A percentile compares a stretch with the other conserved stretches of the same genome.
These are phyloP conservation scores for Festucalex cinctus DNA, from an alignment of 2,113 vertebrate genomes.

Conservation along the genomic window DNA sequence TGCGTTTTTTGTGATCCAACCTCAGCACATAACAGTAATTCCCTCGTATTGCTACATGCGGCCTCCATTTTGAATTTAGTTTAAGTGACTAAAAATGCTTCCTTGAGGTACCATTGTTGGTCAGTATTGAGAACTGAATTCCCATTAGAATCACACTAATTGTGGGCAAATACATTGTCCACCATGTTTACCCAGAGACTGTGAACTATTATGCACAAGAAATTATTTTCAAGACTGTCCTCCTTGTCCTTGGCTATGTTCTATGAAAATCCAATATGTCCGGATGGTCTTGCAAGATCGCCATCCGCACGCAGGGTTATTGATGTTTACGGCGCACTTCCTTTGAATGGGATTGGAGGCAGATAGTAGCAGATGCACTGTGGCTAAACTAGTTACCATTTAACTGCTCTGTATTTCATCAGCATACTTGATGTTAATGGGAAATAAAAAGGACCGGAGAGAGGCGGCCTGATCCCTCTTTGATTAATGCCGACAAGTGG, in stretches of 20 bases:
- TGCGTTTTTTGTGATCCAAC: no score
- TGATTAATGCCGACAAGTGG: constrained; percentile 62
- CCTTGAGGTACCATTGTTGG: no score
- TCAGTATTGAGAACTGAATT: no score
- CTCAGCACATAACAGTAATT: no score
- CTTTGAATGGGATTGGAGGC: not conserved
- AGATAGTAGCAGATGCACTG: constrained; percentile 1
- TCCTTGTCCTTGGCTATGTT: constrained; percentile 12
- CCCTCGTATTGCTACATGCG: no score
- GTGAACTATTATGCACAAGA: not conserved
- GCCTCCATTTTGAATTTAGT: no score
- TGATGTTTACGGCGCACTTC: not conserved
- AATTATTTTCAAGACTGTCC: constrained; percentile 1
- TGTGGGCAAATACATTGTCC: not conserved
- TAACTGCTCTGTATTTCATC: constrained; percentile 51
- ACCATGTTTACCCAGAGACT: not conserved
- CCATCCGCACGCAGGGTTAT: not conserved
- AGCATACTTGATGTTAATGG: constrained; percentile 47
- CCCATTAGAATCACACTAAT: no score
- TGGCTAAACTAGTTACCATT: constrained; percentile 24
- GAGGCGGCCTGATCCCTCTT: constrained; percentile 54
- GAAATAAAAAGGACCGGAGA: constrained; percentile 51
- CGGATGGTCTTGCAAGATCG: not conserved
- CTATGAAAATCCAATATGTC: constrained; percentile 6
- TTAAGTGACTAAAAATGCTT: no score